phyloP scores from a whole-genome alignment of 2,888 invertebrate genomes.

The Loripinus fragilis region DNA sequence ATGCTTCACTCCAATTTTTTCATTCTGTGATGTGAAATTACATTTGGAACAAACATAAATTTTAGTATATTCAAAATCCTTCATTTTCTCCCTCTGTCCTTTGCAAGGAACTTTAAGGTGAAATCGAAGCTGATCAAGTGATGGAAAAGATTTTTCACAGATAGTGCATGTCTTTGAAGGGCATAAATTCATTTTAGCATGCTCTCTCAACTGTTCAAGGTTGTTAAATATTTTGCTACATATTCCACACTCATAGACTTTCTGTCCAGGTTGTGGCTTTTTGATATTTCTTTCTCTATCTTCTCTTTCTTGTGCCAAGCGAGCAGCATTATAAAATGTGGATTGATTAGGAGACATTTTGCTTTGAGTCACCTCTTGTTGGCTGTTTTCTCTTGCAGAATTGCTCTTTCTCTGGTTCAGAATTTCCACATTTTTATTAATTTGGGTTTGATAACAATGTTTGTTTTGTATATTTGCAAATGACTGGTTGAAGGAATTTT shows the following conservation, averaged over 20 bases:
- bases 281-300: slow-evolving; percentile 17
- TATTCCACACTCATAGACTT: neutral
- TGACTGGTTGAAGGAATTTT: no score
- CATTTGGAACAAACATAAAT: slow-evolving; percentile 50
- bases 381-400: neutral
- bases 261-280: neutral
- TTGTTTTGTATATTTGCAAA: no score
- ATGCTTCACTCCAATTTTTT: slow-evolving; percentile 43
- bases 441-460: no score
- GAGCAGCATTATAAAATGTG: slow-evolving; percentile 56
- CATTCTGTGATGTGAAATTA: slow-evolving; percentile 42
- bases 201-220: neutral
- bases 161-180: slow-evolving; percentile 59
- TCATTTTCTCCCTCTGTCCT: neutral
- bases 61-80: slow-evolving; percentile 39
- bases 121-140: slow-evolving; percentile 54
- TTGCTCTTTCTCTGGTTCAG: no score
- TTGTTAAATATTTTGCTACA: neutral
- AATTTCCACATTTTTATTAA: no score
- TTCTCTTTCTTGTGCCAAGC: slow-evolving; percentile 55
- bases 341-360: slow-evolving; percentile 25
- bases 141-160: slow-evolving; percentile 57
- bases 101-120: slow-evolving; percentile 63
- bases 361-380: neutral
- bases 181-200: neutral